Conservation (phyloP, 2,797 vertebrate genomes). For the Myotis pilosus region DNA sequence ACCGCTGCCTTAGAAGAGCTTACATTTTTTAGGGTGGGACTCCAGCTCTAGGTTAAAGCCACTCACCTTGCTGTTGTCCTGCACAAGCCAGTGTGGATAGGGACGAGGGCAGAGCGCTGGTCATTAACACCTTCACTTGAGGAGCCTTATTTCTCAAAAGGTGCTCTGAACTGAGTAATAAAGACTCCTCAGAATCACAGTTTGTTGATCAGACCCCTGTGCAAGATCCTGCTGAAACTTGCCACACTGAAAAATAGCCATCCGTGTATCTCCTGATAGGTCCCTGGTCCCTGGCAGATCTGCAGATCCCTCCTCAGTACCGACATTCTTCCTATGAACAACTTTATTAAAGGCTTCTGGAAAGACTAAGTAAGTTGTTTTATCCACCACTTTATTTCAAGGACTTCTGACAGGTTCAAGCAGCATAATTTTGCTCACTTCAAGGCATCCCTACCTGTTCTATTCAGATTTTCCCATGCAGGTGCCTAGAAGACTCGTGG, state of each 20-base stretch:
- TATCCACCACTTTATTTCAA: slow-evolving; percentile 48
- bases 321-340: background rate
- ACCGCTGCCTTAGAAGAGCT: background rate
- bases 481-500: background rate
- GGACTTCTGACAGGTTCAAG: slow-evolving; percentile 45
- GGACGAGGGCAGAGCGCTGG: background rate
- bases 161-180: background rate
- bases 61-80: background rate
- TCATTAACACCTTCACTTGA: background rate
- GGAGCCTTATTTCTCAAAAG: background rate
- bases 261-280: too few species aligned
- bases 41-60: background rate
- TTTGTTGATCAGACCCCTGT: background rate
- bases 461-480: background rate
- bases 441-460: background rate
- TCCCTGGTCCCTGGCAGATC: background rate
- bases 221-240: too few species aligned
- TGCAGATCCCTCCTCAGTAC: background rate
- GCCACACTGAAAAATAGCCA: background rate
- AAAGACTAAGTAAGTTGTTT: slow-evolving; percentile 62
- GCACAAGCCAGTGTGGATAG: background rate
- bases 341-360: slow-evolving; percentile 54
- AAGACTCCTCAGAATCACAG: background rate
- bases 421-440: background rate
- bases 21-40: background rate